phyloP scores from a whole-genome alignment of 2,888 invertebrate species.

The Lasioglossum malachurum region DNA sequence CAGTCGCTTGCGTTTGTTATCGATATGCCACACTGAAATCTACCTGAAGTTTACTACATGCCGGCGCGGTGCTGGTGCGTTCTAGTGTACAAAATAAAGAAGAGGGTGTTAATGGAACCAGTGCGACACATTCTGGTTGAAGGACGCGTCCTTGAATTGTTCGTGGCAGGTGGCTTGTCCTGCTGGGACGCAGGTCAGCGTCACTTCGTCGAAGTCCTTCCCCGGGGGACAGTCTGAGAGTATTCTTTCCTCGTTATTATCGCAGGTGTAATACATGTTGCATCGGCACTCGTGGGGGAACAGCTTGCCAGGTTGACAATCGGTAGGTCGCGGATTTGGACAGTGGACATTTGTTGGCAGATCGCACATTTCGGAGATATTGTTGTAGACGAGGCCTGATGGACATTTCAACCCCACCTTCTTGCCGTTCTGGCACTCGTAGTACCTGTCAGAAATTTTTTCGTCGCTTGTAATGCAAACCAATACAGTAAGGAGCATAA shows the following conservation, averaged over 20 bases:
- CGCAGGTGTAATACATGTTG: not conserved
- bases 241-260: accelerated
- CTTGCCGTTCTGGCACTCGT: not conserved
- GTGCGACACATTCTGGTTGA: not conserved
- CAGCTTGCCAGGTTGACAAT: accelerated
- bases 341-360: not conserved
- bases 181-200: not conserved
- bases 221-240: accelerated
- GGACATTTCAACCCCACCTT: not conserved
- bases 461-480: no score
- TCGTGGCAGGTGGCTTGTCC: not conserved
- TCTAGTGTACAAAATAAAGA: no score
- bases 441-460: not conserved
- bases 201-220: not conserved
- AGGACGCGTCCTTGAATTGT: not conserved
- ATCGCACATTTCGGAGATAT: not conserved
- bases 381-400: not conserved
- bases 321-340: accelerated
- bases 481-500: no score
- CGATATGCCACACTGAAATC: no score
- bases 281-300: not conserved
- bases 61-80: no score
- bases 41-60: no score
- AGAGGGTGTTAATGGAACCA: not conserved
- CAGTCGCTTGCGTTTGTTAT: no score